Conservation (phyloP, 2,888 invertebrate genomes). For the Melanophora roralis region DNA sequence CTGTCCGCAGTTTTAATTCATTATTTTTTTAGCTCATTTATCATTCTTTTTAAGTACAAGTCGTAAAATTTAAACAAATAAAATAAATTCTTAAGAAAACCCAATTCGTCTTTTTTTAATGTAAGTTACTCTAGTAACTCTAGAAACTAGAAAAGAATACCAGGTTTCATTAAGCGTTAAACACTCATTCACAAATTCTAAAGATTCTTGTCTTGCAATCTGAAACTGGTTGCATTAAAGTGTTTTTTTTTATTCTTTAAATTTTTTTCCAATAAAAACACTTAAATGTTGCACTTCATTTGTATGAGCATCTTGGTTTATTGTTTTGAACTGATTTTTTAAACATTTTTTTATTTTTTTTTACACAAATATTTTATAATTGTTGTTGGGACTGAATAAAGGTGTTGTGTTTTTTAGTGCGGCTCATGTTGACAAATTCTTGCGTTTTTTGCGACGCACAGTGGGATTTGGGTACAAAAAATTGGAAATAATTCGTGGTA, state of each 20-base stretch:
- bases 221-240: conserved; percentile 43
- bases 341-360: neutral
- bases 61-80: conserved; percentile 25
- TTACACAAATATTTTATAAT: neutral
- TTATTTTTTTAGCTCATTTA: conserved; percentile 49
- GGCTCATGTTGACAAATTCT: conserved; percentile 20
- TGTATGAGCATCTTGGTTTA: conserved; percentile 27
- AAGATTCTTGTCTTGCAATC: conserved; percentile 40
- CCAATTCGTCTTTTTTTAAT: neutral
- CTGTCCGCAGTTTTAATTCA: neutral
- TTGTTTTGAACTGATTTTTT: neutral
- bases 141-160: neutral
- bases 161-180: conserved; percentile 7
- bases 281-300: neutral
- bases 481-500: too few relatives aligned
- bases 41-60: conserved; percentile 57
- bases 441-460: too few relatives aligned
- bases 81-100: conserved; percentile 12
- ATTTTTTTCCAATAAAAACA: conserved; percentile 8
- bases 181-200: conserved; percentile 21
- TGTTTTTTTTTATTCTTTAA: conserved; percentile 26
- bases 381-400: conserved; percentile 24
- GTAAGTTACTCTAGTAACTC: neutral
- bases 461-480: too few relatives aligned
- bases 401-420: conserved; percentile 11